Evolutionary conservation across 2,888 invertebrate species (phyloP).

Genomic region (Pristionchus fissidentatus): DNA sequence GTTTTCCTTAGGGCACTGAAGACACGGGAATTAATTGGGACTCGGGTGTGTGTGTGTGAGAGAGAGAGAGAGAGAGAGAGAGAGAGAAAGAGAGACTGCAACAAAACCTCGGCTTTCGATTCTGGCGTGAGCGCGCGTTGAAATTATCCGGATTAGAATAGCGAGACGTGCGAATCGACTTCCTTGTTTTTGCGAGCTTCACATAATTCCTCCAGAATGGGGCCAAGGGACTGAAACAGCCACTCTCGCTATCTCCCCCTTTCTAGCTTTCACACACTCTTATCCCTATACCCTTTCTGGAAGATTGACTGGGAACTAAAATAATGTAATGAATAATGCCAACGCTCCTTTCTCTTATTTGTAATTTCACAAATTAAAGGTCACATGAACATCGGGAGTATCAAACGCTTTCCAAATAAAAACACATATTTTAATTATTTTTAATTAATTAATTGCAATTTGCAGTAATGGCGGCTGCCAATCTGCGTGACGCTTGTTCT

Average conservation of each 20-base stretch:
- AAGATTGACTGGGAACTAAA: no score
- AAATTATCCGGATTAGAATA: no score
- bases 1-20: background rate
- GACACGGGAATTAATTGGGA: slow-evolving; percentile 32
- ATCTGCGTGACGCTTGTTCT: slow-evolving; percentile 56
- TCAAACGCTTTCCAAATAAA: background rate
- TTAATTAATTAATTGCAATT: slow-evolving; percentile 18
- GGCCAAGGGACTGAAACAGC: no score
- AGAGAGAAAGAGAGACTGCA: background rate
- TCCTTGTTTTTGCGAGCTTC: no score
- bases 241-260: slow-evolving; percentile 49
- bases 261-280: slow-evolving; percentile 31
- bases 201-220: no score
- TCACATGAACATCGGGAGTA: no score
- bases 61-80: background rate
- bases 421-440: background rate
- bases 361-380: no score
- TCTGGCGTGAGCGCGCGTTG: background rate
- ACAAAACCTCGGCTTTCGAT: background rate
- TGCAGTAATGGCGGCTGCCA: slow-evolving; percentile 44
- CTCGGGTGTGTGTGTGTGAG: background rate
- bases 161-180: no score
- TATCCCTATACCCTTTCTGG: slow-evolving; percentile 8
- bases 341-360: no score
- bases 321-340: no score